phyloP scores from a whole-genome alignment of 2,113 vertebrate species.

The human (Homo sapiens) region DNA sequence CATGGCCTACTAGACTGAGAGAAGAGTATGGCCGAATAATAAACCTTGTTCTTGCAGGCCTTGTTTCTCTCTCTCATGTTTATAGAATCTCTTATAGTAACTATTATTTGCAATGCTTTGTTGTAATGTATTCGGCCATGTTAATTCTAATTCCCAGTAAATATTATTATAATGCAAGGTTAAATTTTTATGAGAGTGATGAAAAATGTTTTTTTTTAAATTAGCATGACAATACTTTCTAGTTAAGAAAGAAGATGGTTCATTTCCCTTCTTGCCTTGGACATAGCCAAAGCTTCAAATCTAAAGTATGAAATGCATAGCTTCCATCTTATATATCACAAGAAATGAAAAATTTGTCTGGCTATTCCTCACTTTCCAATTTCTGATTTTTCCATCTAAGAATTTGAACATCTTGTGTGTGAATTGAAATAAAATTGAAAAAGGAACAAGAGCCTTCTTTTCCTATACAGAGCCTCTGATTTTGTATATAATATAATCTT shows the following conservation, averaged over 20 bases:
- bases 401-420: constrained; percentile 31
- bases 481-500: neutral
- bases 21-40: neutral
- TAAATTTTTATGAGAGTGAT: neutral
- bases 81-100: neutral
- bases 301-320: neutral
- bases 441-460: constrained; percentile 3
- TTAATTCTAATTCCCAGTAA: neutral
- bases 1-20: neutral
- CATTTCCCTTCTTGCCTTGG: neutral
- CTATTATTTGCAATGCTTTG: neutral
- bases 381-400: constrained; percentile 37
- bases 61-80: neutral
- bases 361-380: neutral
- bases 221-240: neutral
- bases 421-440: constrained; percentile 58
- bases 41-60: neutral
- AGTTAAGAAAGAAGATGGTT: neutral
- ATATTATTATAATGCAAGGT: neutral
- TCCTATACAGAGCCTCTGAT: neutral
- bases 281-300: neutral
- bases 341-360: neutral
- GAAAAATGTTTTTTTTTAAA: neutral
- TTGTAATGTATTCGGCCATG: neutral
- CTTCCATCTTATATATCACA: constrained; percentile 16